Evolutionary conservation across 2,888 invertebrate genomes (phyloP), one percentile per base, ranked within the genome.

Genomic region (Eretmocerus hayati): DNA sequence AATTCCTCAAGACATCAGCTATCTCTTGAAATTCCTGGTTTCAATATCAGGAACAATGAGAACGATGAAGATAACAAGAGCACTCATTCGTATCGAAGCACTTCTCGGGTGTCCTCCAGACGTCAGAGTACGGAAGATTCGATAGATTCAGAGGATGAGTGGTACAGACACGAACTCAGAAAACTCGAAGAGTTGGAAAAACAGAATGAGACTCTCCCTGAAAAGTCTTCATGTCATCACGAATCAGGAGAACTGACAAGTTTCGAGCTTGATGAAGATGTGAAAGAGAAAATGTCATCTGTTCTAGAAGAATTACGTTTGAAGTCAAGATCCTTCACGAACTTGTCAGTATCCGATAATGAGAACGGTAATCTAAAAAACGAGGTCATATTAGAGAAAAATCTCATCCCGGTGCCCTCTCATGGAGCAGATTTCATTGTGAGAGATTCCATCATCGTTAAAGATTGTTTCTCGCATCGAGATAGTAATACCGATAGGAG

Each of bases 141-240:
- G 61, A 91, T 92, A 48, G 92, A 92, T 67, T 90, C 89, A 21
- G 92, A 92, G 72, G 92, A 92, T 64, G 91, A 92, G 68, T 92
- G 91, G 85, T 92, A 90, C 62, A 88, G 89, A 61, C 90, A 92
- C 66, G 91, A 92, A 66, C 70, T 91, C 48, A 76, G 88, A 46
- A 90, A 91, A 70, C 72, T 92, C 30, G 90, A 92, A 71, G 88
- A 90, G 71, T 78, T 91, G 72, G 91, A 91, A 69, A 77, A 85
- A 54, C 85, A 84, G 56, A 81, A 83, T 3, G 81, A 82, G 58
- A 59, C 83, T 48, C 84, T 85, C 59, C 59, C 58, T 30, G 85
- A 86, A 59, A 60, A 58, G 32, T 71, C 82, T 56, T 77, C 84
- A 68, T 81, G 81, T 23, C 73, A 80, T 53, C 76, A 78, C 1